A percentile compares a stretch with the other conserved stretches of the same genome.
Evolutionary conservation across 2,797 vertebrate genomes (phyloP).

Genomic region (Microctenopoma steveboyesi): DNA sequence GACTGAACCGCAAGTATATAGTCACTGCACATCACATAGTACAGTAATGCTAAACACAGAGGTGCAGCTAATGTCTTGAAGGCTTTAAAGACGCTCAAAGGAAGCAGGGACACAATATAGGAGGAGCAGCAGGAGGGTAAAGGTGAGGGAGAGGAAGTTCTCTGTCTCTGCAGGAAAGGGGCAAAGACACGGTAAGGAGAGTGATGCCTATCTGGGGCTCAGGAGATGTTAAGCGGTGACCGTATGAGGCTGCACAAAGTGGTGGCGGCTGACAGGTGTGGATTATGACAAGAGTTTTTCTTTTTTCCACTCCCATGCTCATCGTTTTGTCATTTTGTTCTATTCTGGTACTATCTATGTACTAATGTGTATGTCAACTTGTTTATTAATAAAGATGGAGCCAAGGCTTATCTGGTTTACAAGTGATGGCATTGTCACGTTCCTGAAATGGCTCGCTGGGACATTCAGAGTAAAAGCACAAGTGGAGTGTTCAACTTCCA

Average conservation of each 20-base stretch:
- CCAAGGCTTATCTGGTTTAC: slow-evolving; percentile 47
- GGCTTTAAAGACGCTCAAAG: too few species aligned
- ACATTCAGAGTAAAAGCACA: slow-evolving; percentile 49
- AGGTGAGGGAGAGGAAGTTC: too few species aligned
- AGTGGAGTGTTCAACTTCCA: slow-evolving; percentile 45
- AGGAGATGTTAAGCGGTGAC: too few species aligned
- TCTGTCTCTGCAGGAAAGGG: too few species aligned
- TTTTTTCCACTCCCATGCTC: slow-evolving; percentile 27
- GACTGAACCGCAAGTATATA: too few species aligned
- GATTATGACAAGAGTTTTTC: neutral
- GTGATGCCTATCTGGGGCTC: too few species aligned
- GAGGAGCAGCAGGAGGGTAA: too few species aligned
- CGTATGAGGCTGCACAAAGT: too few species aligned
- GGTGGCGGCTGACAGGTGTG: too few species aligned
- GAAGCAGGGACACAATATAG: too few species aligned
- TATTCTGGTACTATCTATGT: slow-evolving; percentile 49
- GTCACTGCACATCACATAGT: neutral
- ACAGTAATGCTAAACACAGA: neutral
- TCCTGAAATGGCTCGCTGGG: slow-evolving; percentile 37
- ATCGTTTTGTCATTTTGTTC: slow-evolving; percentile 50
- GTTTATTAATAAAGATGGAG: slow-evolving; percentile 63
- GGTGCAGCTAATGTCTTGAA: too few species aligned
- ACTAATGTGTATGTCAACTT: slow-evolving; percentile 50
- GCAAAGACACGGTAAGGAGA: too few species aligned
- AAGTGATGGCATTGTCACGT: slow-evolving; percentile 45